Evolutionary conservation across 2,797 vertebrate species (phyloP).

Genomic region (Crax fasciolata): DNA sequence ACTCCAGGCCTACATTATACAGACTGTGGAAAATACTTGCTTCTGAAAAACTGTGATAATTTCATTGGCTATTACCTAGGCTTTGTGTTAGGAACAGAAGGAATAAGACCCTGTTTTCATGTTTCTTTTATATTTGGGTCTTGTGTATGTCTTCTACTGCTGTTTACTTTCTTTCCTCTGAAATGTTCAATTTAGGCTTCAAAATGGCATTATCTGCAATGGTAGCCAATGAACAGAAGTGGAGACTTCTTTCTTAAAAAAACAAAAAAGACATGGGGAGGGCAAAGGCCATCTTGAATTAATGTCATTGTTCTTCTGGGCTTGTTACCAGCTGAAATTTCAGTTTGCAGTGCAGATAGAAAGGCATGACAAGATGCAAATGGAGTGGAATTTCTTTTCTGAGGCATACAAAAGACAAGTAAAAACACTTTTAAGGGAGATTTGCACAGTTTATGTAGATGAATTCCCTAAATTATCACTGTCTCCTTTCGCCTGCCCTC

Average conservation of each 20-base stretch:
- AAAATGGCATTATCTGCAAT: not conserved
- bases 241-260: not conserved
- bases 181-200: not conserved
- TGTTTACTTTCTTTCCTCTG: not conserved
- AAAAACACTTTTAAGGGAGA: not conserved
- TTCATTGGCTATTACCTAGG: not conserved
- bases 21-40: not conserved
- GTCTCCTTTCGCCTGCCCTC: not conserved
- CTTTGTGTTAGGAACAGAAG: not conserved
- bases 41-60: not conserved
- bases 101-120: not conserved
- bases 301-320: not conserved
- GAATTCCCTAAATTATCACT: accelerated
- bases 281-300: not conserved
- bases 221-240: not conserved
- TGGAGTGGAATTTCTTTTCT: not conserved
- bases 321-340: not conserved
- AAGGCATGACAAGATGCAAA: not conserved
- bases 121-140: not conserved
- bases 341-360: not conserved
- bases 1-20: not conserved
- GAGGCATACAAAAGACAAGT: not conserved
- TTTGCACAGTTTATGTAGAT: not conserved
- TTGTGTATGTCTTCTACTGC: not conserved
- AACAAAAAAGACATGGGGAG: not conserved